Evolutionary conservation across 2,888 invertebrate species (phyloP).

Genomic region (Phortica okadai): DNA sequence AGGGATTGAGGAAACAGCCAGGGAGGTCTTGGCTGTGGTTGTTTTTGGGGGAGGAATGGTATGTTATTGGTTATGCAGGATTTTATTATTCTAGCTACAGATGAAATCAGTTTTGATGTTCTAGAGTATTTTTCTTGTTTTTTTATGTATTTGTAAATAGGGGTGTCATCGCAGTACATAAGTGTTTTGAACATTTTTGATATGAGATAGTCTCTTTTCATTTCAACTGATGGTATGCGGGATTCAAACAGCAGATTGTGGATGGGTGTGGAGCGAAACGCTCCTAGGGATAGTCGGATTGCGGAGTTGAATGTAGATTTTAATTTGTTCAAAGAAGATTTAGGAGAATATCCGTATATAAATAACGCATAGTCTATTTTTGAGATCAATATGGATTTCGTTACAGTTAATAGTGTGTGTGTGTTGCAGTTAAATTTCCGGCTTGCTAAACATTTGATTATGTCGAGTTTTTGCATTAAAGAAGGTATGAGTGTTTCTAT

Average conservation of each 20-base stretch:
- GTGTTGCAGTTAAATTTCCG: conserved; percentile 25
- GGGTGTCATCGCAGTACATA: neutral
- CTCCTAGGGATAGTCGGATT: conserved; percentile 4
- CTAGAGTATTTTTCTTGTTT: neutral
- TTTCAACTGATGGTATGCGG: conserved; percentile 13
- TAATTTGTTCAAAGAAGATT: conserved; percentile 30
- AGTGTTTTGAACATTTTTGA: conserved; percentile 17
- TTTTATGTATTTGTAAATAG: conserved; percentile 9
- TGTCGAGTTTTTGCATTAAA: neutral
- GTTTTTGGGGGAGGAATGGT: conserved; percentile 8
- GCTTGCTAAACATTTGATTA: conserved; percentile 33
- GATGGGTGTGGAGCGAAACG: neutral
- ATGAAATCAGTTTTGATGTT: no score
- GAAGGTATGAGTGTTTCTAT: conserved; percentile 23
- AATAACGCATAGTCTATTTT: conserved; percentile 35
- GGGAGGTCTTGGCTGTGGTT: neutral
- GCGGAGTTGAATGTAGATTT: conserved; percentile 29
- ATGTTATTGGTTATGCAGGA: neutral
- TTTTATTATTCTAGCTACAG: no score
- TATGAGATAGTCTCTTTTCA: conserved; percentile 13
- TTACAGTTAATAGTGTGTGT: conserved; percentile 14
- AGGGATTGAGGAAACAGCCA: neutral
- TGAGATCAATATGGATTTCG: conserved; percentile 10
- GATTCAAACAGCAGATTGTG: conserved; percentile 1
- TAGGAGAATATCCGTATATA: no score